A percentile compares a stretch with the other conserved stretches of the same genome.
Conservation (phyloP, 2,113 vertebrate species). For the Tiliqua scincoides region DNA sequence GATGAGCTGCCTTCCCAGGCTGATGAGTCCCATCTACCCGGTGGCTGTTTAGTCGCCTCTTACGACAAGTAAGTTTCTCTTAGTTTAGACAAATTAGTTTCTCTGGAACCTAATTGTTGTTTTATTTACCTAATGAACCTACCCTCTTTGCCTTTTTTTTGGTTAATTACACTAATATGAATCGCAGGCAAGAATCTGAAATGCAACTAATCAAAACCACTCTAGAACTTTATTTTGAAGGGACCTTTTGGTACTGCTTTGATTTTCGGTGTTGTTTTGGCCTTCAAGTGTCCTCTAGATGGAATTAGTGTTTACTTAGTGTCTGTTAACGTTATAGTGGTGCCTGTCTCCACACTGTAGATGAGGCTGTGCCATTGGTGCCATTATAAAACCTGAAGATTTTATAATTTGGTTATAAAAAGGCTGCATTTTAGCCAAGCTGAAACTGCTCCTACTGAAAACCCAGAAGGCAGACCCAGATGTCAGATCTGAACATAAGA, state of each 20-base stretch:
- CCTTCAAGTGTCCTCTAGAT: slow-evolving; percentile 28
- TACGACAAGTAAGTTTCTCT: too few species aligned
- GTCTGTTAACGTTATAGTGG: slow-evolving; percentile 64
- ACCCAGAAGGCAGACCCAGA: too few species aligned
- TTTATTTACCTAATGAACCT: neutral
- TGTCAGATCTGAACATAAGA: too few species aligned
- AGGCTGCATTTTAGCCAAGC: too few species aligned
- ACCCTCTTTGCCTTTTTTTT: neutral
- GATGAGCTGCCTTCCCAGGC: too few species aligned
- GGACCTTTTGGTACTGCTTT: slow-evolving; percentile 17
- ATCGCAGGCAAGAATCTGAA: slow-evolving; percentile 1
- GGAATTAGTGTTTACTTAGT: slow-evolving; percentile 47
- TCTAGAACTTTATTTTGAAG: slow-evolving; percentile 31
- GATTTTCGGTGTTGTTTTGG: slow-evolving; percentile 11
- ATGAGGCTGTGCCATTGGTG: slow-evolving; percentile 52
- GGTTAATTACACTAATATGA: slow-evolving; percentile 35
- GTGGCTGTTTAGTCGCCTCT: too few species aligned
- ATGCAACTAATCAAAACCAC: slow-evolving; percentile 22
- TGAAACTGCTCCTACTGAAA: too few species aligned
- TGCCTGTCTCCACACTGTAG: slow-evolving; percentile 43
- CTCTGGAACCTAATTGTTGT: slow-evolving; percentile 23
- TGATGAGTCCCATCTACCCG: too few species aligned
- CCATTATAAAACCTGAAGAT: slow-evolving; percentile 60
- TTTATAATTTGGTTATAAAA: slow-evolving; percentile 66
- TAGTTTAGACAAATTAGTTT: too few species aligned